Conservation (phyloP, 2,888 invertebrate genomes). For the Alloplasta piceator region DNA sequence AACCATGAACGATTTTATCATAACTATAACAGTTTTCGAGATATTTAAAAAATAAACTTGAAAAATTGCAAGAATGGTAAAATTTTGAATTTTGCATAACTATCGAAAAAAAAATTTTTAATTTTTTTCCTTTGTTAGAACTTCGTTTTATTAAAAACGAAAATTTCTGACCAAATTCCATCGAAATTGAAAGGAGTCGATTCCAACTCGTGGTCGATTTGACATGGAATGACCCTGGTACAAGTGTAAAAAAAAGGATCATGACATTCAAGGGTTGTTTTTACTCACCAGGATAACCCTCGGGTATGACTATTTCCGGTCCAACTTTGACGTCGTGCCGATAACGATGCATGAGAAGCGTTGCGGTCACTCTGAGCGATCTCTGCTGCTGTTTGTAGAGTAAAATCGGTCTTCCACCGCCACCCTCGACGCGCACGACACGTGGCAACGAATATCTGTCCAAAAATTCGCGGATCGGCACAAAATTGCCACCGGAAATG, state of each 20-base stretch:
- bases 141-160: too few relatives aligned
- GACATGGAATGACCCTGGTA: too few relatives aligned
- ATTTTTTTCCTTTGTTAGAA: too few relatives aligned
- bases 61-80: too few relatives aligned
- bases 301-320: constrained; percentile 84
- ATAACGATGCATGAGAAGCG: constrained; percentile 83
- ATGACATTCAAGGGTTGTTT: background rate
- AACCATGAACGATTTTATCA: too few relatives aligned
- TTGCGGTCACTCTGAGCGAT: constrained; percentile 81
- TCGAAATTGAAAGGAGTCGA: too few relatives aligned
- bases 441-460: constrained; percentile 83
- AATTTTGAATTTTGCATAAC: too few relatives aligned
- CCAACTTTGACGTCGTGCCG: constrained; percentile 84
- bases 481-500: constrained; percentile 77
- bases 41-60: too few relatives aligned
- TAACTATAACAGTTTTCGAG: too few relatives aligned
- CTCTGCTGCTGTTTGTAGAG: constrained; percentile 82
- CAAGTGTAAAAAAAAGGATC: constrained; percentile 1
- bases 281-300: constrained; percentile 84
- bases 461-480: constrained; percentile 81
- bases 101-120: too few relatives aligned
- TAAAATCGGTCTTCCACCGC: constrained; percentile 82
- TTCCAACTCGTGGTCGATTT: too few relatives aligned
- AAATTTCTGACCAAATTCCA: too few relatives aligned
- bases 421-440: constrained; percentile 81